Conservation (phyloP, 2,888 invertebrate species). For the Laspeyria flexula region DNA sequence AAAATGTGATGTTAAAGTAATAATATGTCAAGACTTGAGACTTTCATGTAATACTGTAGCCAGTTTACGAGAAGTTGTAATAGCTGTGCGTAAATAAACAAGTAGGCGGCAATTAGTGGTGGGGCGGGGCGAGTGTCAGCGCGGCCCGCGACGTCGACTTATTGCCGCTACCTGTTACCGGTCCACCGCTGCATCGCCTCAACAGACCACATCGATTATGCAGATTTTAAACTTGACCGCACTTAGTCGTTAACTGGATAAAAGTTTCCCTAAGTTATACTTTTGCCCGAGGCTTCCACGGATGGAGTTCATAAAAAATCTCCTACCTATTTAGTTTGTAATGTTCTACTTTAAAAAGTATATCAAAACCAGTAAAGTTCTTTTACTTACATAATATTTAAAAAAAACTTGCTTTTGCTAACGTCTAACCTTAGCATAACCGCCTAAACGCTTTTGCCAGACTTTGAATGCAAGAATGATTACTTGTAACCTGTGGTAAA, state of each 20-base stretch:
- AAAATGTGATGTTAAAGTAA: conserved; percentile 15
- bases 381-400: too few species aligned
- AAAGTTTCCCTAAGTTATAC: not conserved
- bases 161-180: conserved; percentile 55
- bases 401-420: too few species aligned
- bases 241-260: not conserved
- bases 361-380: too few species aligned
- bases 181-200: not conserved
- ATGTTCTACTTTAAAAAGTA: too few species aligned
- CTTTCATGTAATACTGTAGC: conserved; percentile 19
- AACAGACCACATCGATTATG: not conserved
- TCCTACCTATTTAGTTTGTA: too few species aligned
- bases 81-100: conserved; percentile 68
- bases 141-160: conserved; percentile 52
- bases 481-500: too few species aligned
- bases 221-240: not conserved
- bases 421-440: too few species aligned
- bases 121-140: conserved; percentile 65
- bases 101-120: conserved; percentile 75
- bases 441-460: too few species aligned
- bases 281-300: too few species aligned
- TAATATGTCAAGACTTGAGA: conserved; percentile 21
- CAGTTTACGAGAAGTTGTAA: conserved; percentile 45
- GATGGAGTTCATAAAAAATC: too few species aligned
- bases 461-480: too few species aligned